Percentiles rank a stretch among this genome's conserved stretches.
phyloP scores from a whole-genome alignment of 37 sponge, comb jelly and placozoan species.

The Petrosia ficiformis region DNA sequence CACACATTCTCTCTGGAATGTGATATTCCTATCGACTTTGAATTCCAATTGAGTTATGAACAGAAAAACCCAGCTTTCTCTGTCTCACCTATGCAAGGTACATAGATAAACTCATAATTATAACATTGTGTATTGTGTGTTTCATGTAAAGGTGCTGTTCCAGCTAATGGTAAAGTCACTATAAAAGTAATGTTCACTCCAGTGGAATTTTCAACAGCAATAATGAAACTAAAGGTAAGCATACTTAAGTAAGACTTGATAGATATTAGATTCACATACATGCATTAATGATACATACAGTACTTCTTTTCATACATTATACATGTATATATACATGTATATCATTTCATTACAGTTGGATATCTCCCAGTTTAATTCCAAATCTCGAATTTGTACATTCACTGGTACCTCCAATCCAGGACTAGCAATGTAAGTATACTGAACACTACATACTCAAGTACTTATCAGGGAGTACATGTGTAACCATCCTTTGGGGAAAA shows the following conservation, averaged over 20 bases:
- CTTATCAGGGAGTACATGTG: too few relatives aligned
- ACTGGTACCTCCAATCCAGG: slow-evolving; percentile 79
- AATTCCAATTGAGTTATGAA: slow-evolving; percentile 35
- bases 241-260: too few relatives aligned
- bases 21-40: slow-evolving; percentile 71
- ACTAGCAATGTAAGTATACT: slow-evolving; percentile 54
- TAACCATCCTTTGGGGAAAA: too few relatives aligned
- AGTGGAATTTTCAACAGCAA: slow-evolving; percentile 79
- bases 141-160: slow-evolving; percentile 54
- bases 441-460: not conserved
- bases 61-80: slow-evolving; percentile 47
- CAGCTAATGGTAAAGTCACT: slow-evolving; percentile 53
- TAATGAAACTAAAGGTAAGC: slow-evolving; percentile 61
- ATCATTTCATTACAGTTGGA: slow-evolving; percentile 45
- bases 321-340: slow-evolving; percentile 1
- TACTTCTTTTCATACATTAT: too few relatives aligned
- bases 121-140: not conserved
- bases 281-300: not conserved
- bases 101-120: not conserved
- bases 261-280: slow-evolving; percentile 13
- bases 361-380: slow-evolving; percentile 77
- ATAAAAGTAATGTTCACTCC: slow-evolving; percentile 74
- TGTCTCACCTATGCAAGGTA: slow-evolving; percentile 69
- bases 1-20: slow-evolving; percentile 55
- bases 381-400: slow-evolving; percentile 58